Conservation (phyloP, 2,888 invertebrate species). For the Peribatodes rhomboidaria region DNA sequence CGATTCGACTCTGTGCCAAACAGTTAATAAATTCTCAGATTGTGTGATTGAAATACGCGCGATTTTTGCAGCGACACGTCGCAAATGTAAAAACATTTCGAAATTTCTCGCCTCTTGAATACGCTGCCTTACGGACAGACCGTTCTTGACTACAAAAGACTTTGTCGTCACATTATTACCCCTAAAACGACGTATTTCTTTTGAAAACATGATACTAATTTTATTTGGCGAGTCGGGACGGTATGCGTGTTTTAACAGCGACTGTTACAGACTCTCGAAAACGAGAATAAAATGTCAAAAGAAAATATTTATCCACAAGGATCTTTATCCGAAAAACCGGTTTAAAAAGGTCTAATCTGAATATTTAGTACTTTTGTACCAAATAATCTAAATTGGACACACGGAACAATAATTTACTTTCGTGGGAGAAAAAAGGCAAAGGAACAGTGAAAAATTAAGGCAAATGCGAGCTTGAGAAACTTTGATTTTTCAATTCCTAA, state of each 20-base stretch:
- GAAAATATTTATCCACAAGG: not conserved
- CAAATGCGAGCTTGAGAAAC: too few species aligned
- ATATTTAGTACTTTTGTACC: not conserved
- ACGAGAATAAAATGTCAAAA: constrained; percentile 1
- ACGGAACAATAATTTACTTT: too few species aligned
- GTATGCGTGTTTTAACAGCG: constrained; percentile 1
- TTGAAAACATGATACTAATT: constrained; percentile 26
- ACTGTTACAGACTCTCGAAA: not conserved
- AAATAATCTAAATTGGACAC: not conserved
- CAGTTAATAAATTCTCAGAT: too few species aligned
- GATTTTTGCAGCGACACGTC: not conserved
- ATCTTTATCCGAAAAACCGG: not conserved
- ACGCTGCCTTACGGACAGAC: constrained; percentile 6
- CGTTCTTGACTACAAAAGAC: constrained; percentile 17
- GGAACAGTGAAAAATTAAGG: too few species aligned
- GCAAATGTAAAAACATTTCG: not conserved
- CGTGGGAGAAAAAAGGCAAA: too few species aligned
- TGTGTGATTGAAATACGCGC: too few species aligned
- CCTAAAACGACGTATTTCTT: constrained; percentile 22
- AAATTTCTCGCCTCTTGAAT: not conserved
- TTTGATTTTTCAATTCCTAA: too few species aligned
- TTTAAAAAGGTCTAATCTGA: not conserved
- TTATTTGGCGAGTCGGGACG: constrained; percentile 13
- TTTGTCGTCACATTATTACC: constrained; percentile 17
- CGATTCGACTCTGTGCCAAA: too few species aligned